Base-by-base conservation (phyloP, 2,113 vertebrate species). In the Forbesichthys agassizii region DNA sequence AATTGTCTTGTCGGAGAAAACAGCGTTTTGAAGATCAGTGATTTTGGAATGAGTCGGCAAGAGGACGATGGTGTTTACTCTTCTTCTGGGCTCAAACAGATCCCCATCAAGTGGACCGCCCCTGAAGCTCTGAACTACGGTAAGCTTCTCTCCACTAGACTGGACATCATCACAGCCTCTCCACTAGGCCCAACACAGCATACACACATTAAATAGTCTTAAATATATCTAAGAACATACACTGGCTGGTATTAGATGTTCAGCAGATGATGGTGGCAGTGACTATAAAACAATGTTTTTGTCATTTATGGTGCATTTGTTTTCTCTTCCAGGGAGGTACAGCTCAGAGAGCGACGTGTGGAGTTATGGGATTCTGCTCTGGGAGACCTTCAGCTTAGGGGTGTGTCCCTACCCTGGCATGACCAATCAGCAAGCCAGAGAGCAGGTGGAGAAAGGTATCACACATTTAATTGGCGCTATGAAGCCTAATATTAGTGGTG, bases 91-190 rank as follows among this genome's bases (percentile, higher is more conserved):
- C 90, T 99, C 67, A 99, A 98, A 75, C 97, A 99, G 88, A 99
- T 99, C 76, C 98, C 98, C n/a, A 99, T 99, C 87, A 99, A 99
- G 68, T 99, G 98, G 98, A 99, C 97, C 0, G 97, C 97, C 48
- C 97, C 97, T n/a, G 97, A 99, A 85, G 97, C 97, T 6, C 94
- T 99, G 3, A 99, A 99, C 88, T 99, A 98, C 11, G 97, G 97
- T 98, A 94, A 90, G 20, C 20, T 20, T 20, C 20, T 20, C 20
- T 20, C 20, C 20, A 20, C 20, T 20, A 20, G 20, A 2, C 20
- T 16, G 16, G 16, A 16, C 16, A 16, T 2, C 20, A 20, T 1
- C 20, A 20, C 20, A 20, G 20, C 20, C 20, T 20, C 20, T 20
- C 20, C 20, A 20, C 20, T 20, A 20, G 27, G 27, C 27, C 27